These are phyloP conservation scores for Dendroctonus valens DNA, from an alignment of 1,140 invertebrate species.

Conservation along the genomic window DNA sequence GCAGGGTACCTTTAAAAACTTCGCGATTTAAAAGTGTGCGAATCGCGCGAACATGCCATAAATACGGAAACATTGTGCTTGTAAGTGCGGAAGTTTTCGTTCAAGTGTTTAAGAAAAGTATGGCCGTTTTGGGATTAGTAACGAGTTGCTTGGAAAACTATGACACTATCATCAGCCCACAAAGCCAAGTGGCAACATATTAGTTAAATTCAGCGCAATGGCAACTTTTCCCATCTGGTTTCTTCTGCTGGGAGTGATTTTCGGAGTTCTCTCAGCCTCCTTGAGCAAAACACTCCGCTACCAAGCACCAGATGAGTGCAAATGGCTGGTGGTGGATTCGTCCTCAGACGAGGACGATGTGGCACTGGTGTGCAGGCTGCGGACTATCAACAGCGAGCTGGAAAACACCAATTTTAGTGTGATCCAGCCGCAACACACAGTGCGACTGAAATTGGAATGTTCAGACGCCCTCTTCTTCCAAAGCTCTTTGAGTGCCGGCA, in stretches of 20 bases:
- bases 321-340: constrained; percentile 68
- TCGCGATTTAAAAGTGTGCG: too few species aligned
- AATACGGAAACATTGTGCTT: too few species aligned
- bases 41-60: too few species aligned
- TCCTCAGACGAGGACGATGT: constrained; percentile 65
- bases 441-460: constrained; percentile 76
- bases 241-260: constrained; percentile 63
- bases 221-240: constrained; percentile 52
- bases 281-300: constrained; percentile 69
- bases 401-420: constrained; percentile 88
- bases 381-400: constrained; percentile 84
- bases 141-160: constrained; percentile 34
- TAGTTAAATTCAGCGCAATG: constrained; percentile 31
- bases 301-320: constrained; percentile 82
- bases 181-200: not conserved
- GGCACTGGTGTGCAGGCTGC: constrained; percentile 73
- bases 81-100: too few species aligned
- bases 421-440: constrained; percentile 83
- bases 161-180: not conserved
- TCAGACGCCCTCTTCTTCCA: constrained; percentile 82
- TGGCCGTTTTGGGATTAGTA: constrained; percentile 42
- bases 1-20: too few species aligned
- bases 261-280: constrained; percentile 66
- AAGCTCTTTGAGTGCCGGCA: constrained; percentile 80
- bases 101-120: too few species aligned